Percentiles rank a stretch among this genome's conserved stretches.
Evolutionary conservation across 1,140 invertebrate genomes (phyloP).

Genomic region (Sminthurinus signatus): DNA sequence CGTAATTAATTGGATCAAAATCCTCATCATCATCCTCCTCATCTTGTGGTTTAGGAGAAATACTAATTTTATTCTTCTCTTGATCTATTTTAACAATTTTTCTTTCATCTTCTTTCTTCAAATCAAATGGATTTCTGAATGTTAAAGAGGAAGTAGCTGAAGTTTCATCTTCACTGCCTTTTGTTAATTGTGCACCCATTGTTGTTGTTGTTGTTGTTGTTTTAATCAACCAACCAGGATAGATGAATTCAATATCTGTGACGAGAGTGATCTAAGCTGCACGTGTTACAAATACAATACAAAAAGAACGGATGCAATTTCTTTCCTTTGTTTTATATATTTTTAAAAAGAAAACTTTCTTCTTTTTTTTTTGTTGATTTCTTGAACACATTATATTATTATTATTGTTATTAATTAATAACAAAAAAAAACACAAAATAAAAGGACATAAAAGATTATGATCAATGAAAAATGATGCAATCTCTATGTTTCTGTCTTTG

Average conservation of each 20-base stretch:
- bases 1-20: slow-evolving; percentile 52
- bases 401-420: not conserved
- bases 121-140: slow-evolving; percentile 14
- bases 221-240: not conserved
- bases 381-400: not conserved
- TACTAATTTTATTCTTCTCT: not conserved
- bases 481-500: too few species aligned
- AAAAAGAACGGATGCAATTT: not conserved
- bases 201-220: too few species aligned
- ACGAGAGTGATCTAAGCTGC: not conserved
- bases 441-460: not conserved
- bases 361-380: not conserved
- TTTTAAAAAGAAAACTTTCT: not conserved
- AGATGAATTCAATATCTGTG: not conserved
- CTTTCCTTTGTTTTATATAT: not conserved
- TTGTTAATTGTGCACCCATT: slow-evolving; percentile 14
- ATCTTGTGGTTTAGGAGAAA: slow-evolving; percentile 1
- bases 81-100: not conserved
- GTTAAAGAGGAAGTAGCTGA: not conserved
- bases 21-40: slow-evolving; percentile 16
- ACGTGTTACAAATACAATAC: not conserved
- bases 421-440: not conserved
- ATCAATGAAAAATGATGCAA: not conserved
- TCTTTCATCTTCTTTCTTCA: slow-evolving; percentile 14
- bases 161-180: too few species aligned